phyloP scores from a whole-genome alignment of 2,797 vertebrate species.

The Tenualosa thibaudeaui region DNA sequence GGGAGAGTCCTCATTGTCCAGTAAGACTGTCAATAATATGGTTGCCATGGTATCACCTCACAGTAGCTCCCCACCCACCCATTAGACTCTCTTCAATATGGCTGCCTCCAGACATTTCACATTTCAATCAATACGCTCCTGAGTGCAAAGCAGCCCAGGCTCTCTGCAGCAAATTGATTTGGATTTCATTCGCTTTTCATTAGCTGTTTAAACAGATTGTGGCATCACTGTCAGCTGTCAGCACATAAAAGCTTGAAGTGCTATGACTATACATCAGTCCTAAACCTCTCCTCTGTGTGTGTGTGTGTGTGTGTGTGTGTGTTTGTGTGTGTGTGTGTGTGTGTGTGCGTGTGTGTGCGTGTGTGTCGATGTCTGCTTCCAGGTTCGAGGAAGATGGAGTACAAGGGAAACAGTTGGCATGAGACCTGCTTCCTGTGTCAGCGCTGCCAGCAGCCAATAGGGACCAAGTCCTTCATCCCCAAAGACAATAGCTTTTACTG shows the following conservation, averaged over 20 bases:
- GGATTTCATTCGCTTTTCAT: not conserved
- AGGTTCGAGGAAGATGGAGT: conserved; percentile 99
- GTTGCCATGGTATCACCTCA: too few species aligned
- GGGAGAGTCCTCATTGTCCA: too few species aligned
- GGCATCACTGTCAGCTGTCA: not conserved
- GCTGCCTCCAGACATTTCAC: too few species aligned
- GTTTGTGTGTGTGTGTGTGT: conserved; percentile 33
- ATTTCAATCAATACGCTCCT: too few species aligned
- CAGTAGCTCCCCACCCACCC: too few species aligned
- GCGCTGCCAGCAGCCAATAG: conserved; percentile 89
- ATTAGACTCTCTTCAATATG: too few species aligned
- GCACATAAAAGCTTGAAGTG: not conserved
- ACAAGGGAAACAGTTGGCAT: conserved; percentile 95
- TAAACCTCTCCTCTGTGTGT: not conserved
- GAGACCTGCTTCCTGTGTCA: conserved; percentile 96
- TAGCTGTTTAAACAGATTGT: not conserved
- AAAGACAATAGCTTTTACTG: conserved; percentile 90
- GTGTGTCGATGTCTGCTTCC: conserved; percentile 51
- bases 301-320: not conserved
- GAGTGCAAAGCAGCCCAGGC: not conserved
- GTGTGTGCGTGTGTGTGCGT: not conserved
- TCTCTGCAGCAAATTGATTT: not conserved
- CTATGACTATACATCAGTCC: not conserved
- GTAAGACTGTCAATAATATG: too few species aligned
- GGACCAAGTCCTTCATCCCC: conserved; percentile 92